Evolutionary conservation across 2,797 vertebrate genomes (phyloP).

Genomic region (Furcifer pardalis): DNA sequence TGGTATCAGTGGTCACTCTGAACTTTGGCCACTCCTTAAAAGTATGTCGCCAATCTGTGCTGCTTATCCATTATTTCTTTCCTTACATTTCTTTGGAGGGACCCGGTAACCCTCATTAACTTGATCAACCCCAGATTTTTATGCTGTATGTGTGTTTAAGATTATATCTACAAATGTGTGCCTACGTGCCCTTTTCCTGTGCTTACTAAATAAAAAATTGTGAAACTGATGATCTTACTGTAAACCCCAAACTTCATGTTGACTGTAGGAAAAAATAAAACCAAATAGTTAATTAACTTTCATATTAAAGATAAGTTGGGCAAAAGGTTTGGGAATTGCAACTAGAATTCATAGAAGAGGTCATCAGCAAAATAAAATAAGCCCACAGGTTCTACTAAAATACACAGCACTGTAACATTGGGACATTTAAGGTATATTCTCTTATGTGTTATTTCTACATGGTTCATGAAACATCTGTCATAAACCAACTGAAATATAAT

Average conservation of each 20-base stretch:
- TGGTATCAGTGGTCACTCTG: slow-evolving; percentile 14
- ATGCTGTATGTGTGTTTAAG: slow-evolving; percentile 72
- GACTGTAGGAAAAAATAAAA: not conserved
- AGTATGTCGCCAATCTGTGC: slow-evolving; percentile 7
- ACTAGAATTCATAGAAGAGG: not conserved
- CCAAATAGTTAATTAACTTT: not conserved
- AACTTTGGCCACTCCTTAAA: slow-evolving; percentile 47
- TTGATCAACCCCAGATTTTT: slow-evolving; percentile 52
- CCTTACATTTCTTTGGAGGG: slow-evolving; percentile 41
- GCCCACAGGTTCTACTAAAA: not conserved
- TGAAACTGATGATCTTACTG: not conserved
- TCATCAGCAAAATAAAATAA: not conserved
- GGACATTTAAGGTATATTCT: not conserved
- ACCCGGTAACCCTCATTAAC: slow-evolving; percentile 46
- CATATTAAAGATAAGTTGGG: not conserved
- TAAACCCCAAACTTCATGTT: not conserved
- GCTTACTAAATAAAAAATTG: slow-evolving; percentile 68
- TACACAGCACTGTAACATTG: not conserved
- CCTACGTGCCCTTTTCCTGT: slow-evolving; percentile 57
- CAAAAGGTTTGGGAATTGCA: not conserved
- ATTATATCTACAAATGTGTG: not conserved
- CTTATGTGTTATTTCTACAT: not conserved
- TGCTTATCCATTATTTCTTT: slow-evolving; percentile 39
- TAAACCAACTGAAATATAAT: not conserved
- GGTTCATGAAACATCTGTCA: not conserved